These are phyloP conservation scores for Pristionchus japonicus DNA, from an alignment of 2,888 invertebrate genomes.

Conservation along the genomic window DNA sequence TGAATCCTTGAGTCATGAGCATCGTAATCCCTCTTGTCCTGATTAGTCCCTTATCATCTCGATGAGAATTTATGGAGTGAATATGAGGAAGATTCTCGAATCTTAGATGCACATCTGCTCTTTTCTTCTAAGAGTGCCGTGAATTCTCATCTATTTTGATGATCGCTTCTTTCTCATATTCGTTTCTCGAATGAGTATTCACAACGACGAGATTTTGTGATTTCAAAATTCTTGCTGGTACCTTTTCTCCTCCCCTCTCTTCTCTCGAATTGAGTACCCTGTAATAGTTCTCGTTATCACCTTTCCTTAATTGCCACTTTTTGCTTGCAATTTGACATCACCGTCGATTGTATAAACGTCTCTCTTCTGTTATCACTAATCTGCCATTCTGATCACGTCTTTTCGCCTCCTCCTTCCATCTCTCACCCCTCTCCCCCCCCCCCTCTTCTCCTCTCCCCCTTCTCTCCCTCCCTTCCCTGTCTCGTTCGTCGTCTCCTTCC, in stretches of 20 bases:
- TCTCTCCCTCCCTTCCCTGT: background rate
- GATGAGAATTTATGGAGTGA: background rate
- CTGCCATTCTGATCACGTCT: background rate
- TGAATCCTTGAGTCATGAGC: background rate
- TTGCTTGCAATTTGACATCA: background rate
- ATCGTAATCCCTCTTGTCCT: constrained; percentile 19
- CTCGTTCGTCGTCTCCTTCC: background rate
- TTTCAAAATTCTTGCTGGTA: background rate
- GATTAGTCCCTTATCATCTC: background rate
- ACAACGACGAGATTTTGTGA: background rate
- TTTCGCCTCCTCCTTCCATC: background rate
- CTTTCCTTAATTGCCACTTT: background rate
- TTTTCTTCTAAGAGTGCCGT: background rate
- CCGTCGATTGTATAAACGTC: background rate
- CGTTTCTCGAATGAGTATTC: background rate
- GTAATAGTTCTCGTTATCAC: background rate
- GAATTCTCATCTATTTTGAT: background rate
- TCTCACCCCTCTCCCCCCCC: background rate
- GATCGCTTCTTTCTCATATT: background rate
- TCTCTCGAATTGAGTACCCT: background rate
- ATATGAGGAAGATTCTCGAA: background rate
- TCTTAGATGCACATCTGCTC: background rate
- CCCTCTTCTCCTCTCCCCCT: background rate
- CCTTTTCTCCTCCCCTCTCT: background rate
- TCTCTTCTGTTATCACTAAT: background rate